phyloP scores from a whole-genome alignment of 2,113 vertebrate genomes.

The Grantiella picta region DNA sequence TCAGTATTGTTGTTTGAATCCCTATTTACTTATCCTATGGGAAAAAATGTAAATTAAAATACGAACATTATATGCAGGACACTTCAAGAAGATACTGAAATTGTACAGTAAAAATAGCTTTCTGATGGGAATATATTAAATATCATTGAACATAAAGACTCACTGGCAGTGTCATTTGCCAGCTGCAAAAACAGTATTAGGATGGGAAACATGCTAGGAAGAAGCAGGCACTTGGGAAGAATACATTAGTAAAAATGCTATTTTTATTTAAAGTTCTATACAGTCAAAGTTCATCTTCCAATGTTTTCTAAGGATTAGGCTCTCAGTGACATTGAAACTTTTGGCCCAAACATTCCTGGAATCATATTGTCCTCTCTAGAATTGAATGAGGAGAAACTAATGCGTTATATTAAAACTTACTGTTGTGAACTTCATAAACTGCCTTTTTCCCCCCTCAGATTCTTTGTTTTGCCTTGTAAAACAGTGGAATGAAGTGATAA shows the following conservation, averaged over 20 bases:
- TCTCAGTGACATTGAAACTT: background rate
- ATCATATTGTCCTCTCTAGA: background rate
- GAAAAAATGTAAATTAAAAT: conserved; percentile 60
- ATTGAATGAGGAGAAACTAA: fast-evolving
- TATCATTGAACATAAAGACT: conserved; percentile 63
- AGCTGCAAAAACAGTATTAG: conserved; percentile 66
- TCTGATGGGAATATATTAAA: conserved; percentile 62
- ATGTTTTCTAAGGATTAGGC: background rate
- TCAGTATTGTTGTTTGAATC: conserved; percentile 1
- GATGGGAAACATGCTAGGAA: conserved; percentile 60
- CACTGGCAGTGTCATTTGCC: conserved; percentile 56
- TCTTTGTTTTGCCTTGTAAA: background rate
- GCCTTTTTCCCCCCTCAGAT: fast-evolving
- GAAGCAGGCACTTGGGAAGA: conserved; percentile 59
- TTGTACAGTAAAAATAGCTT: conserved; percentile 61
- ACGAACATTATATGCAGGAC: conserved; percentile 3
- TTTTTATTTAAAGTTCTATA: conserved; percentile 54
- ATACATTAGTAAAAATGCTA: conserved; percentile 34
- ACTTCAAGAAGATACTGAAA: conserved; percentile 44
- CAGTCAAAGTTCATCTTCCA: conserved; percentile 52
- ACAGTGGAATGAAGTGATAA: background rate
- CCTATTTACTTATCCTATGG: conserved; percentile 48
- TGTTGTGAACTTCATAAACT: background rate
- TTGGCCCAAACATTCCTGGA: background rate
- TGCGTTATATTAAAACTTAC: background rate